Conservation (phyloP, 2,797 vertebrate species). For the Enteromius paludinosus region DNA sequence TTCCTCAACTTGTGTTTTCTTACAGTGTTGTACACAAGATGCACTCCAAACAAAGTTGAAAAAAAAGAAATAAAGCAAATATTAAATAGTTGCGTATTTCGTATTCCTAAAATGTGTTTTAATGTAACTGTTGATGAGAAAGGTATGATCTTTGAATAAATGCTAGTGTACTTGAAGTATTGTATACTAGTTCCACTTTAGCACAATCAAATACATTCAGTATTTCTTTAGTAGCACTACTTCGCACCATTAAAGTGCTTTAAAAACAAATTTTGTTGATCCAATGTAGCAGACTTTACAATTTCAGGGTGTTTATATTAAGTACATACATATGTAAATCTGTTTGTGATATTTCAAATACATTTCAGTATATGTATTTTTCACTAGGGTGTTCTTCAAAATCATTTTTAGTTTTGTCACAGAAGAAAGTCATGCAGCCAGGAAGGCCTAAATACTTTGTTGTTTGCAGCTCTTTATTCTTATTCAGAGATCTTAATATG, state of each 20-base stretch:
- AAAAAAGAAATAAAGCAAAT: too few species aligned
- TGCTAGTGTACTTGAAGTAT: not conserved
- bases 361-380: not conserved
- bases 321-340: not conserved
- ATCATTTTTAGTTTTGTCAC: not conserved
- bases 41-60: too few species aligned
- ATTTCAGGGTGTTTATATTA: not conserved
- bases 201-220: not conserved
- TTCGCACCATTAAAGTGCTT: not conserved
- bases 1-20: too few species aligned
- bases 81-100: too few species aligned
- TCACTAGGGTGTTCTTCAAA: not conserved
- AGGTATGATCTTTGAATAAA: not conserved
- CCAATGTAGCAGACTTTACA: not conserved
- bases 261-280: not conserved
- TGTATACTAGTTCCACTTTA: not conserved
- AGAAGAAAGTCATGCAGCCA: not conserved
- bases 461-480: not conserved
- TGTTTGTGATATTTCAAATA: not conserved
- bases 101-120: not conserved
- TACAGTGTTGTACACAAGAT: too few species aligned
- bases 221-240: not conserved
- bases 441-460: not conserved
- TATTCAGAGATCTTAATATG: not conserved
- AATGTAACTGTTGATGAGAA: not conserved